Percentiles rank a stretch among this genome's conserved stretches.
phyloP scores from a whole-genome alignment of 1,140 invertebrate genomes.

The Drosophila repletoides region DNA sequence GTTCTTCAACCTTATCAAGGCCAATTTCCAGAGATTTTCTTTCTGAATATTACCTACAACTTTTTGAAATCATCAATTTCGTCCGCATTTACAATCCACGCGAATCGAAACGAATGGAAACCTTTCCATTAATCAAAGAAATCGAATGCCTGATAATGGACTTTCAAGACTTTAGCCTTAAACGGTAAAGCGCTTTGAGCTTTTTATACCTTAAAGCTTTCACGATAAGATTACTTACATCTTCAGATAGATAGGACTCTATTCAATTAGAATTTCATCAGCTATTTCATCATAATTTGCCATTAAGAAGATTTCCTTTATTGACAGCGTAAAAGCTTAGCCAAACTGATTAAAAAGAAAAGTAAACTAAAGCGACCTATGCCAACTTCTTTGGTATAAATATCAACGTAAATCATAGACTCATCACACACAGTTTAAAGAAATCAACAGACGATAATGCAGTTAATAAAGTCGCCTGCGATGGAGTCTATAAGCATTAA shows the following conservation, averaged over 20 bases:
- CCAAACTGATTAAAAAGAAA: not conserved
- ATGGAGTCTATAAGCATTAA: not conserved
- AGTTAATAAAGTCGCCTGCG: not conserved
- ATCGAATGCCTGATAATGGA: no score
- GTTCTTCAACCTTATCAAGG: no score
- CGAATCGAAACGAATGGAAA: no score
- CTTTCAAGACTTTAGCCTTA: no score
- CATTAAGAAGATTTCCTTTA: not conserved
- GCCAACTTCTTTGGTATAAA: slow-evolving; percentile 11
- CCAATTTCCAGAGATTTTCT: no score
- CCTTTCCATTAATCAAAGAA: no score
- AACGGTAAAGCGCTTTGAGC: no score
- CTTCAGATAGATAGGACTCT: no score
- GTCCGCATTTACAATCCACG: no score
- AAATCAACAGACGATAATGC: not conserved
- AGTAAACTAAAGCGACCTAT: slow-evolving; percentile 2
- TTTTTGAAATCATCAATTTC: no score
- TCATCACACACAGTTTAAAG: not conserved
- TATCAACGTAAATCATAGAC: not conserved
- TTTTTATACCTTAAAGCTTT: not conserved
- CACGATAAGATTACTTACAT: not conserved
- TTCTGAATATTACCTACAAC: no score
- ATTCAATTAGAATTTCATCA: not conserved
- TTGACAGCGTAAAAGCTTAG: not conserved
- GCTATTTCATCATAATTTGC: not conserved